A percentile compares a stretch with the other conserved stretches of the same genome.
Conservation (phyloP, 2,113 vertebrate species). For the Numenius arquata region DNA sequence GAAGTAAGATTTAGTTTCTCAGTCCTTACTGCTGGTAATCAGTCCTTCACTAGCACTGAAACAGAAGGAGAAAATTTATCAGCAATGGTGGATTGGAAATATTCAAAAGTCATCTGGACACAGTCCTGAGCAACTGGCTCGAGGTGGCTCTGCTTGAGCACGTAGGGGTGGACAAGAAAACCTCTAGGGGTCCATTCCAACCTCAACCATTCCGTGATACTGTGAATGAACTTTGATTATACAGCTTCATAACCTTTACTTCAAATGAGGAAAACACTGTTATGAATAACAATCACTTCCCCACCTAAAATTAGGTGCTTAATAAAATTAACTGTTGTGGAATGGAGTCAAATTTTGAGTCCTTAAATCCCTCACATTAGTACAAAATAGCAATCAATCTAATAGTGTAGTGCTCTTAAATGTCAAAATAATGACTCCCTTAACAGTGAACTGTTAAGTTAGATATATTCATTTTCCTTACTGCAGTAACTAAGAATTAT, state of each 20-base stretch:
- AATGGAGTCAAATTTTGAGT: neutral
- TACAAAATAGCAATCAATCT: neutral
- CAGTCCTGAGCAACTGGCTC: accelerated
- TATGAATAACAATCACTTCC: neutral
- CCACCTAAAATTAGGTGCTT: neutral
- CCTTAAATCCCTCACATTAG: neutral
- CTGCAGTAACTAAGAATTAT: neutral
- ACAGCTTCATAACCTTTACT: neutral
- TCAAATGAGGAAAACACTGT: neutral
- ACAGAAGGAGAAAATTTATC: neutral
- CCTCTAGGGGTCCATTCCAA: neutral
- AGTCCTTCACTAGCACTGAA: neutral
- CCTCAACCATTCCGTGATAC: neutral
- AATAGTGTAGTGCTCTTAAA: neutral
- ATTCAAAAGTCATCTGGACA: neutral
- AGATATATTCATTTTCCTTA: neutral
- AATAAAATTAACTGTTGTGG: neutral
- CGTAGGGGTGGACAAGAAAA: neutral
- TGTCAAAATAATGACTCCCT: neutral
- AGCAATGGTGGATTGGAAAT: neutral
- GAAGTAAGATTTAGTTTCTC: neutral
- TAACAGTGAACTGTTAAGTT: neutral
- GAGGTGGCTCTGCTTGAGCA: neutral
- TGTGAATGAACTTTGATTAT: neutral
- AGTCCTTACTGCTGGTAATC: neutral